phyloP scores from a whole-genome alignment of 1,140 invertebrate genomes.

The Lerema accius region DNA sequence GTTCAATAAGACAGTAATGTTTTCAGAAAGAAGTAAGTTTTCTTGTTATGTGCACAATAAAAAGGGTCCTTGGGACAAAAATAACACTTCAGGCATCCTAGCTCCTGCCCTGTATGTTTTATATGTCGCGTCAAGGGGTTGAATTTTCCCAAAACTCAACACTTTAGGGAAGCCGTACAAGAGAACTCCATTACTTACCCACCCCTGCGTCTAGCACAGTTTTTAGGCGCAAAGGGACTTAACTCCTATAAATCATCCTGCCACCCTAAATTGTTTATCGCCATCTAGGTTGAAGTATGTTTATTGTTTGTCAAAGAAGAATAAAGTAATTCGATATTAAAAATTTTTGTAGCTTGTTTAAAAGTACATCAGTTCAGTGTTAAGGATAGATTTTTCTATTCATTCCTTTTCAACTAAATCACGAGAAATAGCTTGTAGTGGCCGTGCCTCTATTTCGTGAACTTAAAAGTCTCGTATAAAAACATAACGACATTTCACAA shows the following conservation, averaged over 20 bases:
- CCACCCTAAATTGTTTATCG: constrained; percentile 37
- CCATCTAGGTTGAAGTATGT: no score
- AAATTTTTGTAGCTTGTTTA: no score
- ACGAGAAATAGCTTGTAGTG: no score
- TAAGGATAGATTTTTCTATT: no score
- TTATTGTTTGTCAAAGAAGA: no score
- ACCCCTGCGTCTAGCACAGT: constrained; percentile 44
- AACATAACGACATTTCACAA: no score
- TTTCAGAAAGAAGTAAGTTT: not conserved
- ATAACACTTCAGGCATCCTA: not conserved
- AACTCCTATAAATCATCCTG: constrained; percentile 54
- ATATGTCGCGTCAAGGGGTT: constrained; percentile 59
- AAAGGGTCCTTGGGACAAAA: not conserved
- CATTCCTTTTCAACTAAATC: no score
- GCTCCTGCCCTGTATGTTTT: constrained; percentile 43
- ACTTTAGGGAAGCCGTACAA: constrained; percentile 60
- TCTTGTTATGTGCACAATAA: not conserved
- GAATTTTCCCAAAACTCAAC: constrained; percentile 56
- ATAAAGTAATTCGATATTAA: no score
- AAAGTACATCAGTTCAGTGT: no score
- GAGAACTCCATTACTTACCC: constrained; percentile 67
- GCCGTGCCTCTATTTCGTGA: no score
- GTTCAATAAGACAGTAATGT: no score
- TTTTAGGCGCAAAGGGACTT: constrained; percentile 53
- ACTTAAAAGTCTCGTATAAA: no score